phyloP scores from a whole-genome alignment of 2,113 vertebrate genomes.

The Ranitomeya variabilis region DNA sequence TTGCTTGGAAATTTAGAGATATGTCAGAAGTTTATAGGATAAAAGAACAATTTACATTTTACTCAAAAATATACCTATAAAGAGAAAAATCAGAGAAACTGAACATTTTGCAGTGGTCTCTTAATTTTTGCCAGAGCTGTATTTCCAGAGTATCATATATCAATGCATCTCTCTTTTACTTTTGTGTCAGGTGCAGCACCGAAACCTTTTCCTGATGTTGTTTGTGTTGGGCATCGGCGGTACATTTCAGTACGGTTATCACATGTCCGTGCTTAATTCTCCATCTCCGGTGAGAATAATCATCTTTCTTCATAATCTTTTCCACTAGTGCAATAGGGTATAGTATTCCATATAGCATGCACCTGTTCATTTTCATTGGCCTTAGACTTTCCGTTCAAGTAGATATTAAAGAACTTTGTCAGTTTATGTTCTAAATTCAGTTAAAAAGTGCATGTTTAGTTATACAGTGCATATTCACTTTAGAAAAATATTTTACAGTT shows the following conservation, averaged over 20 bases:
- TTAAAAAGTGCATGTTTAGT: no score
- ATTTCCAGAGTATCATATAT: background rate
- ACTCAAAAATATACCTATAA: no score
- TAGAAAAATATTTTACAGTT: background rate
- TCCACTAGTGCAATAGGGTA: no score
- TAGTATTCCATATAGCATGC: no score
- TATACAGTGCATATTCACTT: background rate
- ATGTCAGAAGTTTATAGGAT: no score
- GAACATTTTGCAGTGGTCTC: no score
- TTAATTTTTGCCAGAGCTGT: no score
- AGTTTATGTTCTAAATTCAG: background rate
- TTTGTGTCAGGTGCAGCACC: conserved; percentile 64
- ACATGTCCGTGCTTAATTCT: conserved; percentile 78
- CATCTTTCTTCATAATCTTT: background rate
- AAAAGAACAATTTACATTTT: no score
- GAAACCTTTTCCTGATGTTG: conserved; percentile 63
- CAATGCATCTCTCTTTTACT: background rate
- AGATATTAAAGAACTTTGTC: background rate
- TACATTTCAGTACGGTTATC: conserved; percentile 80
- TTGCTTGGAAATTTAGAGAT: no score
- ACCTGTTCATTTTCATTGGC: background rate
- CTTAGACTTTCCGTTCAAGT: background rate
- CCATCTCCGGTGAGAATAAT: conserved; percentile 75
- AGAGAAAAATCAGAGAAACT: no score
- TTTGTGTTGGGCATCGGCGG: conserved; percentile 78